Percentiles rank a stretch among this genome's conserved stretches.
Evolutionary conservation across 2,888 invertebrate genomes (phyloP).

Genomic region (Mythimna pallens): DNA sequence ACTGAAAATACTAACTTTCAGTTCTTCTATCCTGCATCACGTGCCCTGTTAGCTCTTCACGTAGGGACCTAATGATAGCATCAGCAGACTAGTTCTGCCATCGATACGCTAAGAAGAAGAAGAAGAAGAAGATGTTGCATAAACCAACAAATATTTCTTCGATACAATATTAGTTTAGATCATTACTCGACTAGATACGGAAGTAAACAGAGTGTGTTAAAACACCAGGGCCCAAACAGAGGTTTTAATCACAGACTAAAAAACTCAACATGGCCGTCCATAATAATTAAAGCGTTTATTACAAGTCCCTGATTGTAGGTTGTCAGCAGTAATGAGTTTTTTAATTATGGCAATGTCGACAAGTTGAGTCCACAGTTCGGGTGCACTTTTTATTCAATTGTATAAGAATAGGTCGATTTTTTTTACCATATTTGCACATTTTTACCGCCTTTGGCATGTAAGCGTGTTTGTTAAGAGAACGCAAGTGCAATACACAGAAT

Average conservation of each 20-base stretch:
- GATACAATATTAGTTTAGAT: background rate
- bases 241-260: constrained; percentile 45
- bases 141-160: too few relatives aligned
- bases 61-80: too few relatives aligned
- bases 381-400: constrained; percentile 36
- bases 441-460: background rate
- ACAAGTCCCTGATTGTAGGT: constrained; percentile 72
- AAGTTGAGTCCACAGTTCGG: constrained; percentile 20
- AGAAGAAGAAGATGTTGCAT: too few relatives aligned
- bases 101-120: too few relatives aligned
- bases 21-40: too few relatives aligned
- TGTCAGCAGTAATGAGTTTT: constrained; percentile 75
- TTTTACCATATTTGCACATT: background rate
- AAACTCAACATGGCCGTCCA: constrained; percentile 30
- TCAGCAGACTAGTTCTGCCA: too few relatives aligned
- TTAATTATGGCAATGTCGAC: constrained; percentile 67
- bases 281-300: constrained; percentile 74
- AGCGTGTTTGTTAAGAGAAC: too few relatives aligned
- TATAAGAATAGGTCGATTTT: background rate
- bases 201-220: constrained; percentile 16
- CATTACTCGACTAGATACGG: background rate
- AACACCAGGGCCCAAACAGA: constrained; percentile 15
- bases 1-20: too few relatives aligned
- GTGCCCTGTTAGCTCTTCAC: too few relatives aligned
- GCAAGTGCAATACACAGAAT: background rate